Evolutionary conservation across 2,888 invertebrate genomes (phyloP).

Genomic region (Eupeodes latifasciatus): DNA sequence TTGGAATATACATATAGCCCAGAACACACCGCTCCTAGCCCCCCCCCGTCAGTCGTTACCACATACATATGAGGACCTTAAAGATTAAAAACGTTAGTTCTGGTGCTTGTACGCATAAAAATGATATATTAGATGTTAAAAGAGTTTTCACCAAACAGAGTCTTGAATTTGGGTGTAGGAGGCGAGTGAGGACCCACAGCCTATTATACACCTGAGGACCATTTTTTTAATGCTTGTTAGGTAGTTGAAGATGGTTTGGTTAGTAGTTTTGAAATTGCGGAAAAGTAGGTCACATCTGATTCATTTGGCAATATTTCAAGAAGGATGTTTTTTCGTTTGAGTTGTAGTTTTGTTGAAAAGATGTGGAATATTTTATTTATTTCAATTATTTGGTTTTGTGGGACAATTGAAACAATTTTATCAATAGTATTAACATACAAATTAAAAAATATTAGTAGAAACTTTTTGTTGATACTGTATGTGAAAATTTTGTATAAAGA

Average conservation of each 20-base stretch:
- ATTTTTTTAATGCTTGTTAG: constrained; percentile 23
- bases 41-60: too few species aligned
- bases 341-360: neutral
- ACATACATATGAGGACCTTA: neutral
- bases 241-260: constrained; percentile 31
- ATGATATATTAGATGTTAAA: constrained; percentile 70
- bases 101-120: constrained; percentile 50
- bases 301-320: constrained; percentile 63
- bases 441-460: neutral
- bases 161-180: neutral
- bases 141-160: neutral
- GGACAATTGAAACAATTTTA: neutral
- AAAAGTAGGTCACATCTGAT: constrained; percentile 66
- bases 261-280: neutral
- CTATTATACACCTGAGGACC: constrained; percentile 45
- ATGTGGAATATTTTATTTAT: neutral
- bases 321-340: neutral
- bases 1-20: neutral
- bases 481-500: too few species aligned
- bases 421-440: neutral
- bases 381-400: neutral
- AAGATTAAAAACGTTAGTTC: neutral
- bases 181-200: neutral
- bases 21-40: neutral
- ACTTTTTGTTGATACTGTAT: neutral